Evolutionary conservation across 2,888 invertebrate species (phyloP).

Genomic region (Sinodicranocentrus sp.): DNA sequence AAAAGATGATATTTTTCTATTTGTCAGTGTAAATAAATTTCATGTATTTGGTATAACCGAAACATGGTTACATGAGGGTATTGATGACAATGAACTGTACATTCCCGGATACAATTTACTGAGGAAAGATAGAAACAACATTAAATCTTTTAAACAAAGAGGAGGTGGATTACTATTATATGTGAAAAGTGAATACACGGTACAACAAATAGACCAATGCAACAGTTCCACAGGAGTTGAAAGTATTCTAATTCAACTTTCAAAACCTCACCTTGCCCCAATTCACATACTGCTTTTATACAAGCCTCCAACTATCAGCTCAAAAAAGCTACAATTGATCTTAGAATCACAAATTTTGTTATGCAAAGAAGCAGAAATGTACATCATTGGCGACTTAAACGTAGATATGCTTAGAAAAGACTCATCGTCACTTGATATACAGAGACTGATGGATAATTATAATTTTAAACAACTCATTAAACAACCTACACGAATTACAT

Average conservation of each 20-base stretch:
- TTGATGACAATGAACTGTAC: neutral
- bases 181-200: neutral
- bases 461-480: conserved; percentile 13
- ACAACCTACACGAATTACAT: neutral
- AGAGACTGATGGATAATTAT: neutral
- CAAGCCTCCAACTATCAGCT: conserved; percentile 7
- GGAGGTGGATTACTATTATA: conserved; percentile 23
- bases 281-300: conserved; percentile 26
- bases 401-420: neutral
- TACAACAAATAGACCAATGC: neutral
- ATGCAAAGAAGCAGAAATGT: neutral
- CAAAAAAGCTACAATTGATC: neutral
- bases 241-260: neutral
- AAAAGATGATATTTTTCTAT: conserved; percentile 3
- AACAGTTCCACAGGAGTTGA: neutral
- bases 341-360: too few species aligned
- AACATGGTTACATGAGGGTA: conserved; percentile 22
- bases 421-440: neutral
- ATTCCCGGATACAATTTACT: conserved; percentile 2
- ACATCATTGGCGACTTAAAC: neutral
- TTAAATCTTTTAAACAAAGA: neutral
- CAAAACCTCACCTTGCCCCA: neutral
- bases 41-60: conserved; percentile 24
- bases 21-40: neutral
- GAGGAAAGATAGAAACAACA: neutral